phyloP scores from a whole-genome alignment of 2,888 invertebrate species.

The Euplagia quadripunctaria region DNA sequence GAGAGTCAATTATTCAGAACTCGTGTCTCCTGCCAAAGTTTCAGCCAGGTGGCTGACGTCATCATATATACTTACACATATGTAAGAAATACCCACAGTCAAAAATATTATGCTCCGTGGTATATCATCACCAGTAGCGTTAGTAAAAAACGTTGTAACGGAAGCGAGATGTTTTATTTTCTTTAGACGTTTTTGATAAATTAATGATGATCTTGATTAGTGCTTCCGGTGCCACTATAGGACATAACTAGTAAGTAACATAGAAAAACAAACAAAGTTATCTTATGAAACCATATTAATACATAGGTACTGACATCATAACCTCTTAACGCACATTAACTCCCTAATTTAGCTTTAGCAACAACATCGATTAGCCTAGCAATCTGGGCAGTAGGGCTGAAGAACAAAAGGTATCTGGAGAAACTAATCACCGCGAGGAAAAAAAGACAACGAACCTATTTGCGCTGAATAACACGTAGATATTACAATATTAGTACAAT shows the following conservation, averaged over 20 bases:
- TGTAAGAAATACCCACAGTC: conserved; percentile 68
- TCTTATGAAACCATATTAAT: neutral
- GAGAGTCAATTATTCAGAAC: conserved; percentile 82
- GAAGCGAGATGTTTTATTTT: conserved; percentile 15
- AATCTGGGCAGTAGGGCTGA: no score
- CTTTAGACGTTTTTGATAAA: neutral
- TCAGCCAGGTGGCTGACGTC: conserved; percentile 83
- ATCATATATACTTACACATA: conserved; percentile 66
- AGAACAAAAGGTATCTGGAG: no score
- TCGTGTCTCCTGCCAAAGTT: conserved; percentile 85
- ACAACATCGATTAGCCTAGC: no score
- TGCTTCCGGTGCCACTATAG: conserved; percentile 23
- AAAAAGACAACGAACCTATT: no score
- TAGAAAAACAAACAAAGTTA: neutral
- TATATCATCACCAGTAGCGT: conserved; percentile 69
- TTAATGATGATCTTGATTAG: conserved; percentile 14
- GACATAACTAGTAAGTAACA: neutral
- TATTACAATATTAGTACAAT: no score
- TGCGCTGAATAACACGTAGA: no score
- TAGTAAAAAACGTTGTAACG: conserved; percentile 51
- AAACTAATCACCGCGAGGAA: no score
- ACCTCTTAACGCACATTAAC: no score
- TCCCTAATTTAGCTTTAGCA: no score
- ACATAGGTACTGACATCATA: neutral
- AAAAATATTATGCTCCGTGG: conserved; percentile 74